Conservation (phyloP, 2,113 vertebrate genomes). For the Melanerpes aurifrons region DNA sequence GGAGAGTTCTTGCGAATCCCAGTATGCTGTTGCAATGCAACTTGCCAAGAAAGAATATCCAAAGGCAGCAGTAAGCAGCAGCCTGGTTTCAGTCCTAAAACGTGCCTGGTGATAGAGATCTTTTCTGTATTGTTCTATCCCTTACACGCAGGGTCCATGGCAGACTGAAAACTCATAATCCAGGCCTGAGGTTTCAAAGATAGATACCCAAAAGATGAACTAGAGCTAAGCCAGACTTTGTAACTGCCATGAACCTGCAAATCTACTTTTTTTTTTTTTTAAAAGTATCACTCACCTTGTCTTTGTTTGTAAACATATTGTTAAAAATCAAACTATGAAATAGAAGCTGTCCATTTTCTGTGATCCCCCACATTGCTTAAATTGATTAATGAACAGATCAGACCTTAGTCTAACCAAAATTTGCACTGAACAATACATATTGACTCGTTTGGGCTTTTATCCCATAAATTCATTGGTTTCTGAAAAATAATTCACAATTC, state of each 20-base stretch:
- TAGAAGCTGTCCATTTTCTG: neutral
- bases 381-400: neutral
- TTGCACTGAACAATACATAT: neutral
- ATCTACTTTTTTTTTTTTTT: neutral
- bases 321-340: neutral
- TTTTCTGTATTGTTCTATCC: neutral
- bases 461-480: neutral
- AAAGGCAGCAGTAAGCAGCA: neutral
- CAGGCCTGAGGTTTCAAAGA: slow-evolving; percentile 17
- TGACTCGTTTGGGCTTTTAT: neutral
- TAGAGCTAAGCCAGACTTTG: neutral
- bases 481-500: neutral
- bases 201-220: neutral
- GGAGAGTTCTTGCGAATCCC: neutral
- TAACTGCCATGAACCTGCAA: neutral
- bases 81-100: neutral
- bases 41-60: neutral
- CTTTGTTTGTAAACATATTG: neutral
- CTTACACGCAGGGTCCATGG: neutral
- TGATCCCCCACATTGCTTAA: neutral
- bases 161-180: slow-evolving; percentile 28
- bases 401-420: neutral
- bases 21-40: neutral
- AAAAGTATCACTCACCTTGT: neutral
- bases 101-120: neutral